A percentile compares a stretch with the other conserved stretches of the same genome.
These are phyloP conservation scores for Epirrhoe alternata DNA, from an alignment of 2,888 invertebrate species.

Conservation along the genomic window DNA sequence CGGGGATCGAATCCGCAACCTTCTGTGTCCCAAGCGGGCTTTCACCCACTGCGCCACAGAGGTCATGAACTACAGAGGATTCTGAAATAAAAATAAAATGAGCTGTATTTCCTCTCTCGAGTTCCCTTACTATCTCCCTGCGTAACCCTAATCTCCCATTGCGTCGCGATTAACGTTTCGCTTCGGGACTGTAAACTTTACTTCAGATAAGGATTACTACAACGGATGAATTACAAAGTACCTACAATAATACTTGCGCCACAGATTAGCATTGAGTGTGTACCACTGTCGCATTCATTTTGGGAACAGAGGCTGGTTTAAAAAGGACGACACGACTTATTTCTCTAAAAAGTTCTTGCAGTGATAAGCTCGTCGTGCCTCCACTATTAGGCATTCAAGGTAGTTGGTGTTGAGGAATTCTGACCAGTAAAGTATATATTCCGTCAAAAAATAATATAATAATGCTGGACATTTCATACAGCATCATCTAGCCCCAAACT, in stretches of 20 bases:
- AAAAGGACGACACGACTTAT: constrained; percentile 13
- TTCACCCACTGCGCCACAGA: too few relatives aligned
- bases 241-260: constrained; percentile 42
- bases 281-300: constrained; percentile 27
- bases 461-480: too few relatives aligned
- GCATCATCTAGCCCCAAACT: too few relatives aligned
- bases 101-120: neutral
- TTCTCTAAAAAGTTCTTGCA: neutral
- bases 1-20: too few relatives aligned
- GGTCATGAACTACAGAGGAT: too few relatives aligned
- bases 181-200: constrained; percentile 60
- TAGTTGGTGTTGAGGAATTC: too few relatives aligned
- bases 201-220: constrained; percentile 64
- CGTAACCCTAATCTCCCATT: constrained; percentile 48
- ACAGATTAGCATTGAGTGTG: constrained; percentile 37
- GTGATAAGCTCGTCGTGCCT: too few relatives aligned
- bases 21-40: too few relatives aligned
- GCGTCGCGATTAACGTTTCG: constrained; percentile 62
- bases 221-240: constrained; percentile 55
- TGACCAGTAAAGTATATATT: too few relatives aligned
- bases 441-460: too few relatives aligned
- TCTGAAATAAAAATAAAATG: neutral
- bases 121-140: constrained; percentile 40
- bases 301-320: constrained; percentile 7
- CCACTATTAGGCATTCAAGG: too few relatives aligned